These are phyloP conservation scores for Chaetops frenatus DNA, from an alignment of 2,113 vertebrate genomes.

Conservation along the genomic window DNA sequence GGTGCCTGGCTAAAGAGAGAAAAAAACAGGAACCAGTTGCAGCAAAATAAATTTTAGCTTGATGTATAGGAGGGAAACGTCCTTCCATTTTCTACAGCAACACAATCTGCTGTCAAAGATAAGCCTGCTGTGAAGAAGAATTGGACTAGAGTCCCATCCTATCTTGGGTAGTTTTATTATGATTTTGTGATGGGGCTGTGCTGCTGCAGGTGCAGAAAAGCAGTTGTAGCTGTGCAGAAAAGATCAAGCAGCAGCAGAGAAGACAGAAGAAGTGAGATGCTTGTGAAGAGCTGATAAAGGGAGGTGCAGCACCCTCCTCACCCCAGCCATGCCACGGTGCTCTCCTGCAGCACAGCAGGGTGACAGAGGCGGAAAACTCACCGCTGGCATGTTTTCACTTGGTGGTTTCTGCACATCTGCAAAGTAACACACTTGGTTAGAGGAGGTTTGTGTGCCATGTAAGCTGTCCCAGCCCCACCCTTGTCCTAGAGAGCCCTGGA, in stretches of 20 bases:
- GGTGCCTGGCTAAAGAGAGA: neutral
- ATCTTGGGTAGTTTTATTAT: neutral
- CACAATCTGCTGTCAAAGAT: neutral
- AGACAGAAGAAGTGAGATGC: neutral
- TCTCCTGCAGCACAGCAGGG: neutral
- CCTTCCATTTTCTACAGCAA: neutral
- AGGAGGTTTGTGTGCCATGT: rapidly evolving
- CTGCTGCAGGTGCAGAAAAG: neutral
- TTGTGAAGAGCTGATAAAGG: neutral
- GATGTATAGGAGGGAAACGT: neutral
- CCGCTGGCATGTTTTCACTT: neutral
- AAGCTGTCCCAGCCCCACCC: neutral
- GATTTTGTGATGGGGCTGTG: neutral
- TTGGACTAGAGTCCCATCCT: neutral
- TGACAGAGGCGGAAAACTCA: neutral
- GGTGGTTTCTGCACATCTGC: conserved; percentile 20
- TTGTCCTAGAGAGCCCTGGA: neutral
- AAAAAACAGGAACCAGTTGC: neutral
- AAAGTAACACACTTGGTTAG: conserved; percentile 1
- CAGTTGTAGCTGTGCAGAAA: neutral
- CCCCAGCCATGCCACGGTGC: rapidly evolving
- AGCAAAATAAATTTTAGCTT: neutral
- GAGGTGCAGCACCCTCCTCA: neutral
- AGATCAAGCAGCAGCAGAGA: neutral
- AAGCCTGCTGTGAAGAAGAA: neutral